phyloP scores from a whole-genome alignment of 1,140 invertebrate species.

The Atta colombica region DNA sequence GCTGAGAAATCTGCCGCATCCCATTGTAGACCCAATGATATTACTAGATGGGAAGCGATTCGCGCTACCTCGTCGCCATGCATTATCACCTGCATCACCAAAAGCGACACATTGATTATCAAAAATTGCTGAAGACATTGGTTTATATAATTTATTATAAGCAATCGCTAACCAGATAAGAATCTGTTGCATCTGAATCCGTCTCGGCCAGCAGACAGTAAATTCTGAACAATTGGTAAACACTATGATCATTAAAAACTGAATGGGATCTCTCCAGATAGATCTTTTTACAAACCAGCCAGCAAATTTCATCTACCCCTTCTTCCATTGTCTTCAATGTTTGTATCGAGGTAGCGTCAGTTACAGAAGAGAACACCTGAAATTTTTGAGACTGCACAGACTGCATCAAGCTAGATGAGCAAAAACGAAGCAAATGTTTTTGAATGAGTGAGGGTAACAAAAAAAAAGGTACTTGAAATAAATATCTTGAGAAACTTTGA shows the following conservation, averaged over 20 bases:
- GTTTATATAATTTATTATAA: constrained; percentile 20
- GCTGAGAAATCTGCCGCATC: constrained; percentile 90
- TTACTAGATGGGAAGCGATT: constrained; percentile 89
- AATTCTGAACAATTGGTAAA: constrained; percentile 92
- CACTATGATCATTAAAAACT: constrained; percentile 89
- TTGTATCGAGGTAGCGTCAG: constrained; percentile 79
- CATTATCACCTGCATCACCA: constrained; percentile 87
- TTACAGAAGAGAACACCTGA: constrained; percentile 82
- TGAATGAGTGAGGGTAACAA: background rate
- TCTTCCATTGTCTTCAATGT: constrained; percentile 77
- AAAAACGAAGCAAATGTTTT: background rate
- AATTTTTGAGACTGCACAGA: background rate
- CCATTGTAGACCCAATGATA: constrained; percentile 89
- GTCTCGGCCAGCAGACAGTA: constrained; percentile 92
- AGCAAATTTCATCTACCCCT: constrained; percentile 90
- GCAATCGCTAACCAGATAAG: constrained; percentile 67
- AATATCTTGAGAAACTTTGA: too few relatives aligned
- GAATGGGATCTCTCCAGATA: constrained; percentile 88
- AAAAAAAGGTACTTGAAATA: background rate
- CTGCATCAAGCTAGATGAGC: background rate
- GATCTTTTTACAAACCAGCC: constrained; percentile 91
- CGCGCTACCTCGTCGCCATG: constrained; percentile 89
- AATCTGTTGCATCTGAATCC: constrained; percentile 84
- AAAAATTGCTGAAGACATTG: background rate
- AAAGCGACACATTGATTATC: background rate